phyloP scores from a whole-genome alignment of 2,113 vertebrate species.

The Istiophorus platypterus region DNA sequence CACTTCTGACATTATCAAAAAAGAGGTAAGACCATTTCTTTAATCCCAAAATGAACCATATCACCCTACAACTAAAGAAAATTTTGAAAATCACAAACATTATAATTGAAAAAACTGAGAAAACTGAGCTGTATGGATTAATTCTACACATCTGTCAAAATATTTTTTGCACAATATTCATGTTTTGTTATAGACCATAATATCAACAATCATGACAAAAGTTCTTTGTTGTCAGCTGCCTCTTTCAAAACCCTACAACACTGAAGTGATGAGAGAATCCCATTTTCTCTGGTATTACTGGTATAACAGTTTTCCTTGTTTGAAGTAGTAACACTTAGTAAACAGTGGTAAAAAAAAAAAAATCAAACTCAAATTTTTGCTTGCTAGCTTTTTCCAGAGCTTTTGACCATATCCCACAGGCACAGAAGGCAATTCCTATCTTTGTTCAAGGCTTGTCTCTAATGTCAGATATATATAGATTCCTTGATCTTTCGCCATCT shows the following conservation, averaged over 20 bases:
- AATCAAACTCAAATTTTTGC: too few species aligned
- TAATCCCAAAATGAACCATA: neutral
- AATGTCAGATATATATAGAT: neutral
- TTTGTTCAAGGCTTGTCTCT: neutral
- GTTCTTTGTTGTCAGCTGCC: neutral
- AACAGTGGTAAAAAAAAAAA: too few species aligned
- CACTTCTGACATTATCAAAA: neutral
- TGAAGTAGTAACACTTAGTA: neutral
- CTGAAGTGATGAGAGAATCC: neutral
- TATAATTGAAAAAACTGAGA: neutral
- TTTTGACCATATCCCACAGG: neutral
- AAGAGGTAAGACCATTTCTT: neutral
- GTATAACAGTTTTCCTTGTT: too few species aligned
- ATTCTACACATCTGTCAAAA: neutral
- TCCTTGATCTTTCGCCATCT: neutral
- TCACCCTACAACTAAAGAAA: neutral
- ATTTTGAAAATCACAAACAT: neutral
- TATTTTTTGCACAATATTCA: neutral
- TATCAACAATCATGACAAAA: neutral
- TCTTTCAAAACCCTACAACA: neutral
- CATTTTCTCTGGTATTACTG: neutral
- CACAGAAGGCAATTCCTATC: neutral
- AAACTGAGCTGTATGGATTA: neutral
- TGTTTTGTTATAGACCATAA: neutral
- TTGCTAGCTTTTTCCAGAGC: neutral